Base-by-base conservation (phyloP, 2,113 vertebrate species). In the Arenaria interpres region DNA sequence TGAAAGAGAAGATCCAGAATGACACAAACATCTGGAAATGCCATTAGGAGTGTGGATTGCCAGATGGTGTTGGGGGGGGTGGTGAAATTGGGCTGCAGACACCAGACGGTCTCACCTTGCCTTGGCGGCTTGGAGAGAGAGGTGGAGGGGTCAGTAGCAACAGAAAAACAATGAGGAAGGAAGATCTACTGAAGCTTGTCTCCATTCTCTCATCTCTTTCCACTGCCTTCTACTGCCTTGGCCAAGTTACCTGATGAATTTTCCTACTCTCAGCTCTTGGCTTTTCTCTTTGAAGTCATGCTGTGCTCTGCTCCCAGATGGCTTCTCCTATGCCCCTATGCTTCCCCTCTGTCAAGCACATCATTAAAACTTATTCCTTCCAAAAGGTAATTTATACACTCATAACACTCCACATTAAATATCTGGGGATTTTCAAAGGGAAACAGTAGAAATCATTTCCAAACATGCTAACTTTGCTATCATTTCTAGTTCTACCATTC, bases 241-340 rank as follows among this genome's bases (percentile, higher is more conserved):
- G 95, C 96, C 83, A 93, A 64, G 86, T 13, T 81, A 77, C 69
- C 73, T 96, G 95, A 97, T 97, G 90, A 88, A 91, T 97, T 97
- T 97, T 93, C 92, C 96, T 97, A 57, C 69, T 88, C 62, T 85
- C 37, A 87, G 84, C 66, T 92, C 73, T 82, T 90, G 84, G 39
- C 39, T 89, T 87, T 95, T 93, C 75, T 56, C 73, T 94, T 96
- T 97, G 83, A 91, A 96, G 66, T 48, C 83, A 48, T 39, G 15
- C 90, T 85, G 53, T 75, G 73, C 45, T 90, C 64, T 79, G 73
- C 69, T 96, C 95, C 73, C 94, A 68, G 69, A 91, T 93, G 87
- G 77, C 57, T 94, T 88, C 87, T 96, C 53, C 68, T 72, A 12
- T 96, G 95, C 90, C 92, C 86, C 62, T 45, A 59, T 90, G 73